A percentile compares a stretch with the other conserved stretches of the same genome.
Evolutionary conservation across 2,797 vertebrate species (phyloP).

Genomic region (Semotilus atromaculatus): DNA sequence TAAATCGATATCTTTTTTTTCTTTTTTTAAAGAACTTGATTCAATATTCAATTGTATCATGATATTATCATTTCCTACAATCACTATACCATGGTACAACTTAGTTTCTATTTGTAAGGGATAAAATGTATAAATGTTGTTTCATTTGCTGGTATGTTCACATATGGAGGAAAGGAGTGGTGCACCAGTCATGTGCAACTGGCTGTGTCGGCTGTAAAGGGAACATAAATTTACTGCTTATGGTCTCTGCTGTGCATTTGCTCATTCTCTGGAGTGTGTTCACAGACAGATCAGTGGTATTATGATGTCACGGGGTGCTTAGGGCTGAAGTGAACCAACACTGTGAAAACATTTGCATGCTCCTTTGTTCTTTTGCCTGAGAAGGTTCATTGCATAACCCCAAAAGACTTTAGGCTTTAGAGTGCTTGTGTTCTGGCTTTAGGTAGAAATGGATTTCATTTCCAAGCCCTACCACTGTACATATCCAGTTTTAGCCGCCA

Average conservation of each 20-base stretch:
- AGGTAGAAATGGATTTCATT: slow-evolving; percentile 17
- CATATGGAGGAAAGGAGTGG: slow-evolving; percentile 64
- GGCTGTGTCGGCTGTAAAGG: slow-evolving; percentile 69
- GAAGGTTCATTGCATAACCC: slow-evolving; percentile 9
- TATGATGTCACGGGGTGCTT: slow-evolving; percentile 61
- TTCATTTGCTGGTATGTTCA: slow-evolving; percentile 1
- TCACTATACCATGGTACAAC: not conserved
- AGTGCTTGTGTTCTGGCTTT: slow-evolving; percentile 29
- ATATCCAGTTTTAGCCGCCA: slow-evolving; percentile 9
- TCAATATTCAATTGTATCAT: not conserved
- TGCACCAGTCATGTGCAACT: slow-evolving; percentile 69
- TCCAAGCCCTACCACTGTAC: slow-evolving; percentile 15
- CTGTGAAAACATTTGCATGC: slow-evolving; percentile 62
- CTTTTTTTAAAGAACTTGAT: not conserved
- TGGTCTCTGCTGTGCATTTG: slow-evolving; percentile 68
- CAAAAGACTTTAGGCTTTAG: slow-evolving; percentile 17
- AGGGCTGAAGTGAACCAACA: slow-evolving; percentile 56
- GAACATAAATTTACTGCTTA: slow-evolving; percentile 66
- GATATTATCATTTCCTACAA: not conserved
- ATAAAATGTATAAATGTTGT: not conserved
- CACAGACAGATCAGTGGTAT: slow-evolving; percentile 43
- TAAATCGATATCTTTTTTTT: not conserved
- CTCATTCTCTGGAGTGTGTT: slow-evolving; percentile 61
- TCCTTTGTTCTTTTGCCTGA: slow-evolving; percentile 29
- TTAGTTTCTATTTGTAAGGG: not conserved